phyloP scores from a whole-genome alignment of 2,888 invertebrate genomes.

The Clusia tigrina region DNA sequence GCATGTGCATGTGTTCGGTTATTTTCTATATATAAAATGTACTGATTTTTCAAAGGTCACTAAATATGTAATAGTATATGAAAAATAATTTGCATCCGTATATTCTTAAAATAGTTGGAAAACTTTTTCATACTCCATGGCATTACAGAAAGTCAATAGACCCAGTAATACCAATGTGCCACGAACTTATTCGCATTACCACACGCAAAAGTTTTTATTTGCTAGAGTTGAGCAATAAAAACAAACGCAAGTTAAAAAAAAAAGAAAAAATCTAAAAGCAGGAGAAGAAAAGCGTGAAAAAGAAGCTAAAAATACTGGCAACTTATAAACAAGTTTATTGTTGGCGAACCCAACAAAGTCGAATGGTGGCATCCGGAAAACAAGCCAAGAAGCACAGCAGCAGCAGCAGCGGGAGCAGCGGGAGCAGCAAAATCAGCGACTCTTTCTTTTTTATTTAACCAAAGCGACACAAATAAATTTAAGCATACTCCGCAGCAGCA shows the following conservation, averaged over 20 bases:
- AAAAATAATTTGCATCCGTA: too few species aligned
- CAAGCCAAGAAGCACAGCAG: neutral
- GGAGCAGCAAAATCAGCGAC: neutral
- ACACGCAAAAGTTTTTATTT: constrained; percentile 35
- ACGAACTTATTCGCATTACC: constrained; percentile 36
- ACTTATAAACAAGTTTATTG: constrained; percentile 33
- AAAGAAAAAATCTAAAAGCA: constrained; percentile 27
- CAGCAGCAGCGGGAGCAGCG: neutral
- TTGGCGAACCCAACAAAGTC: constrained; percentile 26
- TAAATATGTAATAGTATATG: too few species aligned
- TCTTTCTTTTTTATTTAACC: constrained; percentile 5
- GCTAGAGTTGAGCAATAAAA: constrained; percentile 32
- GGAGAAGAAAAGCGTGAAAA: constrained; percentile 11
- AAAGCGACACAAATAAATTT: constrained; percentile 20
- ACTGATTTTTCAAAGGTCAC: neutral
- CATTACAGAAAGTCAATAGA: constrained; percentile 15
- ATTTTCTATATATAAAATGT: too few species aligned
- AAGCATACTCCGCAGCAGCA: constrained; percentile 5
- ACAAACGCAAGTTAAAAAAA: constrained; percentile 25
- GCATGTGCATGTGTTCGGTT: too few species aligned
- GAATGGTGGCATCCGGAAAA: constrained; percentile 2
- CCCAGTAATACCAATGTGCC: constrained; percentile 28
- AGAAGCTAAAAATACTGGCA: neutral
- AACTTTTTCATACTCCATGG: neutral
- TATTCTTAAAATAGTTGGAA: too few species aligned